Base-by-base conservation (phyloP, 1,140 invertebrate genomes). In the Drosophila gunungcola region DNA sequence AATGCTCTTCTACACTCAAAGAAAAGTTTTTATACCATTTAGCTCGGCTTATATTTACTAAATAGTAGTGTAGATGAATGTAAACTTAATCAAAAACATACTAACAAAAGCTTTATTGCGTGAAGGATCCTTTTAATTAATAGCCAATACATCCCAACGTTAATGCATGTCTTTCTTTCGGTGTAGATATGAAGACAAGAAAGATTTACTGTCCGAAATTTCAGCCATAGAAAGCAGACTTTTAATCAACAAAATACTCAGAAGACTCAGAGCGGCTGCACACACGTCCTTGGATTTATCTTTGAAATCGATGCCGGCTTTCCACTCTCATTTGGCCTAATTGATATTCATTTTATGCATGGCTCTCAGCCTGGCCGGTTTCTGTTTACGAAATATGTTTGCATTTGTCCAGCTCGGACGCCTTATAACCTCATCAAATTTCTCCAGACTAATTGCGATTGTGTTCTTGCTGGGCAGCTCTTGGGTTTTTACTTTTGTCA, bases 311-410 rank as follows among this genome's bases (percentile, higher is more conserved):
- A 72, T 57, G 45, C 42, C 34, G 32, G 29, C 42, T 9, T 4
- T 13, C 12, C 25, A 25, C 36, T 64, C 61, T 64, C 73, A 61
- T 77, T 81, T 77, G 39, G 54, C 64, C 60, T 62, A 80, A 80
- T 80, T 80, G 72, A 56, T 65, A 81, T 81, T 80, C 65, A 81
- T 72, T 80, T 64, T 70, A 80, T 70, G 70, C 54, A 80, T 29
- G 27, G 43, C 39, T 62, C 13, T 16, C 21, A 43, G 36, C 25
- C 34, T 11, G 49, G 39, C 12, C n/a, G 25, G 38, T 46, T 46
- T 56, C 63, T 69, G 52, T 43, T 52, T 65, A 55, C 53, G 46
- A 68, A 68, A 54, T 67, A 67, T 67, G 57, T 12, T 42, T 32
- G 53, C 46, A 41, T 16, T 56, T 46, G 38, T 43, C 41, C 38